These are phyloP conservation scores for Acrocera orbiculus DNA, from an alignment of 2,888 invertebrate genomes.

Conservation along the genomic window DNA sequence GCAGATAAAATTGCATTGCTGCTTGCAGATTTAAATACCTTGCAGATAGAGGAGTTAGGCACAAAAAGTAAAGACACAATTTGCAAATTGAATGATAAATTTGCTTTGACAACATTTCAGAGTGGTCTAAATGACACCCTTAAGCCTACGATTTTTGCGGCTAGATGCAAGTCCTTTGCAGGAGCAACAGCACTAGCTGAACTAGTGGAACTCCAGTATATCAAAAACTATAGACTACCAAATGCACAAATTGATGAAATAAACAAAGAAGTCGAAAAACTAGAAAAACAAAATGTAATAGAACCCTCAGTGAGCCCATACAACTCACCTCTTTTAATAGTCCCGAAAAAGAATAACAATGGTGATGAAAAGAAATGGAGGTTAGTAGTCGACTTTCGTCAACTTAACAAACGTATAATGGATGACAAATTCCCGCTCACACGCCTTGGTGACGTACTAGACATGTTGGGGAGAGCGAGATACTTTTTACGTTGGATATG, in stretches of 20 bases:
- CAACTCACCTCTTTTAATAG: conserved; percentile 13
- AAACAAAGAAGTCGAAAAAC: conserved; percentile 15
- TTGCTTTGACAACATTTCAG: neutral
- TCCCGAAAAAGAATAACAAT: conserved; percentile 10
- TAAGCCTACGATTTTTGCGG: neutral
- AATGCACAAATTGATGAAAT: conserved; percentile 6
- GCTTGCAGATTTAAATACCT: neutral
- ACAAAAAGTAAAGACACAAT: neutral
- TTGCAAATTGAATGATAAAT: neutral
- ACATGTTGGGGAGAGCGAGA: conserved; percentile 4
- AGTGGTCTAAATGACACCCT: neutral
- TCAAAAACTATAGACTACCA: conserved; percentile 5
- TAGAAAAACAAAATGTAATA: conserved; percentile 17
- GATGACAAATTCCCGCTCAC: conserved; percentile 8
- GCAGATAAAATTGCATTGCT: neutral
- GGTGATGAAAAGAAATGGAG: neutral
- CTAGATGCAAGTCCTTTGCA: neutral
- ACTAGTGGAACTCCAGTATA: neutral
- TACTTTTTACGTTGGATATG: conserved; percentile 1
- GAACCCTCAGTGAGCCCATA: conserved; percentile 14
- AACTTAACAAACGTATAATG: conserved; percentile 7
- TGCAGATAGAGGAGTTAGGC: neutral
- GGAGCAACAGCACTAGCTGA: neutral
- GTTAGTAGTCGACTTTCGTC: neutral
- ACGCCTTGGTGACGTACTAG: conserved; percentile 4